Evolutionary conservation across 2,888 invertebrate species (phyloP).

Genomic region (Pediacus dermestoides): DNA sequence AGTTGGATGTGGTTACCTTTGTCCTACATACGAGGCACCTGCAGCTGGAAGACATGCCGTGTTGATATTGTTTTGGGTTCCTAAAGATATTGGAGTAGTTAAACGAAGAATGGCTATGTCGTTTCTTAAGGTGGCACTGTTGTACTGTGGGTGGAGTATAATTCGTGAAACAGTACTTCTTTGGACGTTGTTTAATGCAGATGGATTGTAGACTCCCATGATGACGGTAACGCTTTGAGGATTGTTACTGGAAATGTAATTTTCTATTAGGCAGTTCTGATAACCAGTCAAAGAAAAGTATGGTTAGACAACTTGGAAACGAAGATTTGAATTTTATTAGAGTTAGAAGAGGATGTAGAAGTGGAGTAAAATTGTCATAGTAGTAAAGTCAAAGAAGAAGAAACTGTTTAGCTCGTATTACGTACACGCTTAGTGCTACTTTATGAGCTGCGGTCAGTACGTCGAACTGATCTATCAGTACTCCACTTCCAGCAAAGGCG

Average conservation of each 20-base stretch:
- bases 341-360: too few species aligned
- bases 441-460: constrained; percentile 74
- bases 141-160: constrained; percentile 60
- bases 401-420: too few species aligned
- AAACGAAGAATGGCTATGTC: constrained; percentile 78
- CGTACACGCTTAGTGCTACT: constrained; percentile 44
- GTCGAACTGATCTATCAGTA: constrained; percentile 63
- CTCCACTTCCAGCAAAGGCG: constrained; percentile 67
- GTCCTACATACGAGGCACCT: constrained; percentile 37
- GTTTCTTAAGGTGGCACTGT: constrained; percentile 68
- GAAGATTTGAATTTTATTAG: too few species aligned
- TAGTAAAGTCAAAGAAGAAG: too few species aligned
- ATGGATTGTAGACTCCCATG: constrained; percentile 38
- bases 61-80: constrained; percentile 56
- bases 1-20: constrained; percentile 22
- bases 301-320: too few species aligned
- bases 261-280: too few species aligned
- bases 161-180: constrained; percentile 31
- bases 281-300: too few species aligned
- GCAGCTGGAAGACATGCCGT: constrained; percentile 59
- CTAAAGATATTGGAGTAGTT: constrained; percentile 55
- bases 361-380: too few species aligned
- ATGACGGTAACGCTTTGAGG: constrained; percentile 29
- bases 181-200: constrained; percentile 4
- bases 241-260: too few species aligned